Base-by-base conservation (phyloP, 2,888 invertebrate species). In the Labia minor region DNA sequence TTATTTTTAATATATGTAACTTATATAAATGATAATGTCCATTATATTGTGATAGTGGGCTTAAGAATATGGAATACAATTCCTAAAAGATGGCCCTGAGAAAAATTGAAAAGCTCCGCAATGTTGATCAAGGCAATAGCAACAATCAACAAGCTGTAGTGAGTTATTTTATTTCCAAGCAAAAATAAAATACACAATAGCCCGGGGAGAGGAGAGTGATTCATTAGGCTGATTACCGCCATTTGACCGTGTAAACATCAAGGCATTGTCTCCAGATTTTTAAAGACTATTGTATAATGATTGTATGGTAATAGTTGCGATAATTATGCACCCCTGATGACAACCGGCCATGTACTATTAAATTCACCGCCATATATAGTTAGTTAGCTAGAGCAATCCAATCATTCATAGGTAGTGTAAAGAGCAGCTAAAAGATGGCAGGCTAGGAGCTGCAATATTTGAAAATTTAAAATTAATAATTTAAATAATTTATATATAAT, bases 141-240 rank as follows among this genome's bases (percentile, higher is more conserved):
- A 49, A 14, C 49, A 49, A 49, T 4, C 49, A 49, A 49, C 49
- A n/a, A n/a, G 49, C 49, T 49, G 26, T 14, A 16, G 49, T 49
- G 49, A 49, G 49, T 49, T 49, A 49, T 49, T 49, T 49, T 49
- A 49, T 49, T 49, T 16, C 49, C 16, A 49, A 49, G 49, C 4
- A 49, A 49, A 49, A 49, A 49, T 49, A 49, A 49, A 49, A 49
- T 49, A 49, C 49, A 49, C 14, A n/a, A 49, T 11, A n/a, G n/a
- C 49, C 49, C 49, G 49, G 49, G 16, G 49, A 49, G 49, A n/a
- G 49, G 49, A 49, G 49, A 49, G 49, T 49, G 49, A 49, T 49
- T 49, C 49, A 49, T 49, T 49, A 49, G 49, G 49, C 49, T 49
- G 49, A 49, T 49, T 49, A 49, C 49, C 49, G 49, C 49, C 49